Conservation (phyloP, 2,888 invertebrate species). For the Noctua janthina region DNA sequence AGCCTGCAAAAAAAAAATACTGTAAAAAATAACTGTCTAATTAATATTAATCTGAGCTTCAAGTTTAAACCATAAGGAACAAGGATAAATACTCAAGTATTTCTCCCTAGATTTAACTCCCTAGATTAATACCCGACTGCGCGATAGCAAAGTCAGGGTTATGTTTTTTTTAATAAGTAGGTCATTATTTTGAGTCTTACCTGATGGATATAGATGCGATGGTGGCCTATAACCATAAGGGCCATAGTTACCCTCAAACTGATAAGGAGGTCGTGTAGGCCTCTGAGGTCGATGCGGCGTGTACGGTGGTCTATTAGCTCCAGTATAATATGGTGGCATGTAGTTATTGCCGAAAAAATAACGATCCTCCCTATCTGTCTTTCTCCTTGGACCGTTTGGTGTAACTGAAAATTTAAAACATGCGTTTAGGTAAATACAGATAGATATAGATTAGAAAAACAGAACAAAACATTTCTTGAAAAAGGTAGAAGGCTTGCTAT, state of each 20-base stretch:
- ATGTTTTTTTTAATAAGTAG: background rate
- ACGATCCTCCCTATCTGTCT: slow-evolving; percentile 51
- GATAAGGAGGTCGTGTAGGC: slow-evolving; percentile 59
- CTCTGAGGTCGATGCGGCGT: slow-evolving; percentile 60
- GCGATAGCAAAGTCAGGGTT: background rate
- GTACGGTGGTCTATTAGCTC: slow-evolving; percentile 37
- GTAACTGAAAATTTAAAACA: slow-evolving; percentile 71
- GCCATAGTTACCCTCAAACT: slow-evolving; percentile 73
- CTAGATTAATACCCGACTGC: background rate
- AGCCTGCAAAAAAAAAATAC: slow-evolving; percentile 72
- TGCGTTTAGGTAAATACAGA: background rate
- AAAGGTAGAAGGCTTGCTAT: background rate
- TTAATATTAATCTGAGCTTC: background rate
- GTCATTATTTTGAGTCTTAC: slow-evolving; percentile 67
- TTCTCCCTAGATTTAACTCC: background rate
- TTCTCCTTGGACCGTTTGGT: slow-evolving; percentile 61
- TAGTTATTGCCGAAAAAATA: slow-evolving; percentile 61
- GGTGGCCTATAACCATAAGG: slow-evolving; percentile 80
- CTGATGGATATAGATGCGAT: slow-evolving; percentile 77
- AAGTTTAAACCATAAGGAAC: background rate
- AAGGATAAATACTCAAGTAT: background rate
- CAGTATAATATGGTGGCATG: slow-evolving; percentile 54
- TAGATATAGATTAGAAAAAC: no score
- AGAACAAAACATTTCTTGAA: background rate
- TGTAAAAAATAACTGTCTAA: background rate